A percentile compares a stretch with the other conserved stretches of the same genome.
Evolutionary conservation across 1,140 invertebrate genomes (phyloP).

Genomic region (Drosophila tristis): DNA sequence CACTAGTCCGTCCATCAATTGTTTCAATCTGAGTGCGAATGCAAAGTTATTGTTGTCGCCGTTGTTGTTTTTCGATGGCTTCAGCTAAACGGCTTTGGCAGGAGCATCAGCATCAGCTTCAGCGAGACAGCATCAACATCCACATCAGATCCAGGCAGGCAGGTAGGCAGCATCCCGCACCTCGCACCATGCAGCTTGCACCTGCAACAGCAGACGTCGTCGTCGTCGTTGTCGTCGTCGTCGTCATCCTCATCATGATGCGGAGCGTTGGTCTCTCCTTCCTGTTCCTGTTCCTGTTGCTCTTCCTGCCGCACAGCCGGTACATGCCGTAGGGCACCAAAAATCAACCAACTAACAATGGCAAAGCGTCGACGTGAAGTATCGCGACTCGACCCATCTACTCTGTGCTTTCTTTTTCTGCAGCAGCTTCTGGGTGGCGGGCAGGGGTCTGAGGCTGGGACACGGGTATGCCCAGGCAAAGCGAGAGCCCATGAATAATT

Average conservation of each 20-base stretch:
- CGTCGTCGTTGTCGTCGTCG: slow-evolving; percentile 36
- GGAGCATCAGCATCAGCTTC: slow-evolving; percentile 7
- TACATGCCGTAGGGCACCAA: slow-evolving; percentile 39
- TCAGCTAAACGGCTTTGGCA: slow-evolving; percentile 37
- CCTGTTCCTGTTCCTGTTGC: slow-evolving; percentile 61
- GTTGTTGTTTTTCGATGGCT: slow-evolving; percentile 37
- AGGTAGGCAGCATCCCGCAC: background rate
- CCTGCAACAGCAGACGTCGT: slow-evolving; percentile 1
- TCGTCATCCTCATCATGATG: slow-evolving; percentile 48
- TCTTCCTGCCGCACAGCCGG: slow-evolving; percentile 45
- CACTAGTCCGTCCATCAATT: slow-evolving; percentile 38
- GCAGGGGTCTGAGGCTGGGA: no score
- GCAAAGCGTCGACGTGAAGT: slow-evolving; percentile 20
- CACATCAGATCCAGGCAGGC: background rate
- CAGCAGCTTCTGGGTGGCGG: background rate
- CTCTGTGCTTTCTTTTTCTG: background rate
- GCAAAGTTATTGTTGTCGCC: slow-evolving; percentile 36
- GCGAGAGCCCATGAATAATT: slow-evolving; percentile 75
- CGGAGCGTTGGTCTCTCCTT: slow-evolving; percentile 42
- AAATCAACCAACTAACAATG: slow-evolving; percentile 57
- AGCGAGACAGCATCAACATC: background rate
- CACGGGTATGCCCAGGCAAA: slow-evolving; percentile 1
- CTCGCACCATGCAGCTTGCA: background rate
- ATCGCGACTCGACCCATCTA: slow-evolving; percentile 4
- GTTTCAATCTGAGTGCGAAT: slow-evolving; percentile 58